phyloP scores from a whole-genome alignment of 2,797 vertebrate genomes.

The Sarcoramphus papa region DNA sequence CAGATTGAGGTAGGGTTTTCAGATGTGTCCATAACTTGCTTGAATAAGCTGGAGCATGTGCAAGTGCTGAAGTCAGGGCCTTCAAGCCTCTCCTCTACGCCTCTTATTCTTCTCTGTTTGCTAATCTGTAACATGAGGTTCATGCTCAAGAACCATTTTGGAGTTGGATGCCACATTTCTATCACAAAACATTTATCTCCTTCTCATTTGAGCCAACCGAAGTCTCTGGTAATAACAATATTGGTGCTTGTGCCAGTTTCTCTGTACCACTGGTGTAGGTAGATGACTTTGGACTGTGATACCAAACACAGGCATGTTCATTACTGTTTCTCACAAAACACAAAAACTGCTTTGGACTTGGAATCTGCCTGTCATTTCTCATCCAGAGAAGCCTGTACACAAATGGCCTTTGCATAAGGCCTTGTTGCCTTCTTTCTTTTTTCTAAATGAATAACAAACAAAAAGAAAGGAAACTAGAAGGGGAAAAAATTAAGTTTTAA shows the following conservation, averaged over 20 bases:
- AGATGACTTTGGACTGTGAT: background rate
- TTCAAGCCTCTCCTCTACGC: background rate
- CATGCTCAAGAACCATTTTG: background rate
- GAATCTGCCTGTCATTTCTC: background rate
- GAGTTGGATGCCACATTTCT: background rate
- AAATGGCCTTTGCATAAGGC: background rate
- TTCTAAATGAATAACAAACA: background rate
- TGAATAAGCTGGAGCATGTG: background rate
- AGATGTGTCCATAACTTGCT: background rate
- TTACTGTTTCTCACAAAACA: background rate
- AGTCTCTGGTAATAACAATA: background rate
- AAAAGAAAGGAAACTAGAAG: constrained; percentile 17
- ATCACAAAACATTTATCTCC: background rate
- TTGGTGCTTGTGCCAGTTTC: background rate
- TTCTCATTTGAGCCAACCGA: background rate
- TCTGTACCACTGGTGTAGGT: background rate
- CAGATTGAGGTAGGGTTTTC: background rate
- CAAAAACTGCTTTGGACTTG: background rate
- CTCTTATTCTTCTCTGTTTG: background rate
- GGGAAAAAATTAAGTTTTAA: constrained; percentile 47
- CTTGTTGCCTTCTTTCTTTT: background rate
- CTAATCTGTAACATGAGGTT: background rate
- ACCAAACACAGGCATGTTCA: background rate
- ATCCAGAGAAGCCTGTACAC: background rate
- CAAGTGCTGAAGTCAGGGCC: background rate